Evolutionary conservation across 2,113 vertebrate species (phyloP), one percentile per base, ranked within the genome.

Genomic region (Chaetorhynchus papuensis): DNA sequence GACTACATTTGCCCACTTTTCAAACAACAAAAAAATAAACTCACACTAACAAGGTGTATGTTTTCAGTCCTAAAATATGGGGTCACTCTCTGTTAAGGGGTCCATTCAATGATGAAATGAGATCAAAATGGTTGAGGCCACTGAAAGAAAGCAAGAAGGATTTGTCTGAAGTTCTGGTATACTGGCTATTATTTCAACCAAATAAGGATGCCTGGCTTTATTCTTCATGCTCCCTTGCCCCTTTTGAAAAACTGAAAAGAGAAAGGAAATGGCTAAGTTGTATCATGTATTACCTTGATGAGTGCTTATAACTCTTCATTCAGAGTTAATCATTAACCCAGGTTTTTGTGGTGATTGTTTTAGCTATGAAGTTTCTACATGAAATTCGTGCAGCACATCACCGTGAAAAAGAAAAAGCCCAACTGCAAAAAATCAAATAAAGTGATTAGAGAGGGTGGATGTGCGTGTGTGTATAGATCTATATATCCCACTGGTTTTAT

Each of bases 11-110:
- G 95, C 96, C 95, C 93, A 97, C 96, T 94, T 97, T 96, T 96
- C 91, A 95, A 96, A 96, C 93, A 96, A 97, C 94, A 97, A 96
- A 96, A 97, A 97, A 97, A 97, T 97, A 97, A 96, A 97, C 97
- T 96, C 95, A 93, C 94, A 97, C 94, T 97, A 97, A 97, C 96
- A 96, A 97, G 92, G 96, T 96, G 94, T 97, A 94, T 94, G 95
- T 96, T 96, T 96, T 97, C 96, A 96, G 86, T 96, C 95, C 91
- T 95, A 96, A 97, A 97, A 97, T 97, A 96, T 93, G 91, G 84
- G 95, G 94, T 96, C 94, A 96, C 66, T 89, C 76, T 92, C 91
- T 97, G 93, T 96, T 97, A 97, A 97, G 96, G 94, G 95, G 96
- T 95, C 94, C 88, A 96, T 97, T 95, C 95, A 96, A 88, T 95